A percentile compares a stretch with the other conserved stretches of the same genome.
Evolutionary conservation across 2,888 invertebrate species (phyloP).

Genomic region (Lampropteryx suffumata): DNA sequence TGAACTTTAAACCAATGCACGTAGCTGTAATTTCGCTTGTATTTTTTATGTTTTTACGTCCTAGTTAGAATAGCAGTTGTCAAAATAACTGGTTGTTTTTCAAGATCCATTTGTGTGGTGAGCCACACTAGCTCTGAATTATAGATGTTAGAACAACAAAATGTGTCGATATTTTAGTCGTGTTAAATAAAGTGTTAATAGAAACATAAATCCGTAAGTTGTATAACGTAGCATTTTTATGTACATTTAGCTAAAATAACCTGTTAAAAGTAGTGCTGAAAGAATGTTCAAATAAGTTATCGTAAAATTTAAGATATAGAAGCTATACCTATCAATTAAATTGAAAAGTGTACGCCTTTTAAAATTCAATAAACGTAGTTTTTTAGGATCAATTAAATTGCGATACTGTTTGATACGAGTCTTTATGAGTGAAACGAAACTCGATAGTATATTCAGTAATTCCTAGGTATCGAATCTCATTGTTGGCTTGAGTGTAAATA

Average conservation of each 20-base stretch:
- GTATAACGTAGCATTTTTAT: conserved; percentile 39
- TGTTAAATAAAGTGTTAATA: conserved; percentile 67
- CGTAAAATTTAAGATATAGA: conserved; percentile 15
- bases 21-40: conserved; percentile 43
- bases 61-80: conserved; percentile 55
- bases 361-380: conserved; percentile 19
- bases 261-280: conserved; percentile 1
- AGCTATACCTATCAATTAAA: conserved; percentile 13
- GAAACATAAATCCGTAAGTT: conserved; percentile 44
- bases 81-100: conserved; percentile 80
- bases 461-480: conserved; percentile 28
- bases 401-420: conserved; percentile 33
- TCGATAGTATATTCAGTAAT: conserved; percentile 18
- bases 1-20: conserved; percentile 37
- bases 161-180: conserved; percentile 67
- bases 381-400: conserved; percentile 21
- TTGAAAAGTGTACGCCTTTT: conserved; percentile 7
- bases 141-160: conserved; percentile 73
- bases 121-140: conserved; percentile 66
- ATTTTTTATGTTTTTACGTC: conserved; percentile 51
- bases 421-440: conserved; percentile 28
- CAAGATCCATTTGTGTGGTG: conserved; percentile 74
- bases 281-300: conserved; percentile 9
- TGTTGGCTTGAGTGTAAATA: conserved; percentile 13
- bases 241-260: conserved; percentile 23